Percentiles rank a stretch among this genome's conserved stretches.
Conservation (phyloP, 1,140 invertebrate species). For the Araneus ventricosus region DNA sequence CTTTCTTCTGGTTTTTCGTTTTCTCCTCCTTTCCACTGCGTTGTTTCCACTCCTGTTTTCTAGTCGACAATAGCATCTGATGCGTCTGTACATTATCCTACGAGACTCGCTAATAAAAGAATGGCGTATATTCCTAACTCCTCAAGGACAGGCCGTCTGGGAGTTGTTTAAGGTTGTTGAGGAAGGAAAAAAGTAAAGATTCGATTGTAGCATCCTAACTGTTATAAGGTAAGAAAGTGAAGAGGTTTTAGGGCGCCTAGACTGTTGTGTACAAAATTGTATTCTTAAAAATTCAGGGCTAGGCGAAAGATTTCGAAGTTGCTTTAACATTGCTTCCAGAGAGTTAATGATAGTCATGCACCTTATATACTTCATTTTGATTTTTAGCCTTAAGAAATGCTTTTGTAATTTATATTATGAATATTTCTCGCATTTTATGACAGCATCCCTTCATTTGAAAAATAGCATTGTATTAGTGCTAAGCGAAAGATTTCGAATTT, state of each 20-base stretch:
- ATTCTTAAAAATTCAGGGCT: too few relatives aligned
- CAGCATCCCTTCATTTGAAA: too few relatives aligned
- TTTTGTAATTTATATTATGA: too few relatives aligned
- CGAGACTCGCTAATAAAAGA: background rate
- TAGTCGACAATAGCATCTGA: constrained; percentile 62
- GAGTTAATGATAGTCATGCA: too few relatives aligned
- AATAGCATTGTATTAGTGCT: too few relatives aligned
- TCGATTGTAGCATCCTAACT: background rate
- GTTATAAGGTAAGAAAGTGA: background rate
- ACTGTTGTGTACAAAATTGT: too few relatives aligned
- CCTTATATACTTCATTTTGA: too few relatives aligned
- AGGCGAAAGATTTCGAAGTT: too few relatives aligned
- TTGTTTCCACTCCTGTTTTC: constrained; percentile 52
- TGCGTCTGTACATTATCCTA: constrained; percentile 60
- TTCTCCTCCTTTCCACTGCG: background rate
- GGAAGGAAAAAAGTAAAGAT: background rate
- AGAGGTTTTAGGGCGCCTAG: background rate
- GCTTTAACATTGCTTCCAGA: too few relatives aligned
- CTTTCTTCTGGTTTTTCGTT: constrained; percentile 28
- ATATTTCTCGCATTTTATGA: too few relatives aligned
- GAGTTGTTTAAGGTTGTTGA: constrained; percentile 29
- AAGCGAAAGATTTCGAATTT: too few relatives aligned
- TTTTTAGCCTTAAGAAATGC: too few relatives aligned
- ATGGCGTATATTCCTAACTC: constrained; percentile 1
- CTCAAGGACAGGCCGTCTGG: background rate